Conservation (phyloP, 2,888 invertebrate species). For the Acrocyrtus sp. region DNA sequence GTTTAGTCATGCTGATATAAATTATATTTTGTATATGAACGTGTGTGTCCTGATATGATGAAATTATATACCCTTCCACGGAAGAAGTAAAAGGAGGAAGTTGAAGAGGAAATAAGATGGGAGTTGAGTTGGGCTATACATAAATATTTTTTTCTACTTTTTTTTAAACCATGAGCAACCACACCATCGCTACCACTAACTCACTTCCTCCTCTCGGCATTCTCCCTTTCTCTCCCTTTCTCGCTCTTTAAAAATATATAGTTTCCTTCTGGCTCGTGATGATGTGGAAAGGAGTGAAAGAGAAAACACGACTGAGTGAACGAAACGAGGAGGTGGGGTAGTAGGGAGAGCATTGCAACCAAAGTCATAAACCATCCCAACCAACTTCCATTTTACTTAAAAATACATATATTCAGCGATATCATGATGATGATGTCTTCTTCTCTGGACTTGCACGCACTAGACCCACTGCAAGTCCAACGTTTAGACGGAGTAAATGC, state of each 20-base stretch:
- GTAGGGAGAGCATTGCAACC: neutral
- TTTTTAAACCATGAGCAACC: slow-evolving; percentile 6
- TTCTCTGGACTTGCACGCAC: neutral
- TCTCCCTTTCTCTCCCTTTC: slow-evolving; percentile 1
- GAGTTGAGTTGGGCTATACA: slow-evolving; percentile 8
- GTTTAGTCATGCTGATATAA: neutral
- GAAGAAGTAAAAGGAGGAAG: slow-evolving; percentile 10
- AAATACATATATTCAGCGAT: neutral
- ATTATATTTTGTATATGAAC: too few relatives aligned
- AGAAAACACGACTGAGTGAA: slow-evolving; percentile 2
- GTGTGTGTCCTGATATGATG: slow-evolving; percentile 3
- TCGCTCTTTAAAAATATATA: neutral
- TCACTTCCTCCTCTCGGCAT: slow-evolving; percentile 10
- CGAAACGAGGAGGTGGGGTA: slow-evolving; percentile 8
- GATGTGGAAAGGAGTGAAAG: neutral
- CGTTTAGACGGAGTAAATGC: slow-evolving; percentile 18
- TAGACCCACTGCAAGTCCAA: too few relatives aligned
- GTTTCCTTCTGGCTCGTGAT: neutral
- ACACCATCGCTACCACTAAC: slow-evolving; percentile 2
- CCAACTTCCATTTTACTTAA: neutral
- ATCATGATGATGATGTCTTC: slow-evolving; percentile 9
- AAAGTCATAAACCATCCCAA: neutral
- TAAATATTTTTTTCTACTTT: neutral
- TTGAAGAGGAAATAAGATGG: slow-evolving; percentile 16
- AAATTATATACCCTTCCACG: too few relatives aligned